These are phyloP conservation scores for Rhinophrynus dorsalis DNA, from an alignment of 2,797 vertebrate species.

Conservation along the genomic window DNA sequence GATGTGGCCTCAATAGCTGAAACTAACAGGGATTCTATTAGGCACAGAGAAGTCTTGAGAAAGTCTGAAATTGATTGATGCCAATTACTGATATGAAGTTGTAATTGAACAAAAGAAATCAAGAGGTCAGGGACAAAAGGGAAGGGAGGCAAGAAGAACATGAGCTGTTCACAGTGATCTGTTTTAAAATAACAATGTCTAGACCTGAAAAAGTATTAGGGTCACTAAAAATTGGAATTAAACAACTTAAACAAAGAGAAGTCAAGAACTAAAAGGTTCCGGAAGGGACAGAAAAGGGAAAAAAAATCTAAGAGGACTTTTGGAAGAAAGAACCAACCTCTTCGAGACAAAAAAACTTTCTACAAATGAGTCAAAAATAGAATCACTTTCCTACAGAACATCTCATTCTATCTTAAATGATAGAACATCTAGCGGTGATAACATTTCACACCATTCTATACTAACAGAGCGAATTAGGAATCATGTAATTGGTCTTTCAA, in stretches of 20 bases:
- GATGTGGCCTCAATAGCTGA: conserved; percentile 37
- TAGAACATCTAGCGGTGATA: too few relatives aligned
- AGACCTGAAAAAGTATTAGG: conserved; percentile 14
- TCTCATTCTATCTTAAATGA: conserved; percentile 1
- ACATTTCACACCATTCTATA: too few relatives aligned
- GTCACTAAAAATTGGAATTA: conserved; percentile 31
- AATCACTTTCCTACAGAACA: background rate
- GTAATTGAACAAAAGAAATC: conserved; percentile 46
- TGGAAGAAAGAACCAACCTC: background rate
- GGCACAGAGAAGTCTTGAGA: conserved; percentile 31
- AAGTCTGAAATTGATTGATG: conserved; percentile 42
- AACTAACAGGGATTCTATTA: conserved; percentile 34
- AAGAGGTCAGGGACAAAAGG: conserved; percentile 26
- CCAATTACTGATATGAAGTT: conserved; percentile 43
- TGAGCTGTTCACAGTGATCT: background rate
- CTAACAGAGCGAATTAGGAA: too few relatives aligned
- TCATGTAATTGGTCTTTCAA: conserved; percentile 7
- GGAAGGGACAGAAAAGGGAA: background rate
- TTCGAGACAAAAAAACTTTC: background rate
- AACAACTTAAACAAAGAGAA: conserved; percentile 19
- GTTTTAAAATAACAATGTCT: conserved; percentile 34
- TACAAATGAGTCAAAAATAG: background rate
- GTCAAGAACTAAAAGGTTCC: background rate
- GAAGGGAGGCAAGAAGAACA: background rate
- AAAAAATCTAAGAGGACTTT: background rate